Percentiles rank a stretch among this genome's conserved stretches.
Evolutionary conservation across 2,888 invertebrate species (phyloP).

Genomic region (Ecliptopera silaceata): DNA sequence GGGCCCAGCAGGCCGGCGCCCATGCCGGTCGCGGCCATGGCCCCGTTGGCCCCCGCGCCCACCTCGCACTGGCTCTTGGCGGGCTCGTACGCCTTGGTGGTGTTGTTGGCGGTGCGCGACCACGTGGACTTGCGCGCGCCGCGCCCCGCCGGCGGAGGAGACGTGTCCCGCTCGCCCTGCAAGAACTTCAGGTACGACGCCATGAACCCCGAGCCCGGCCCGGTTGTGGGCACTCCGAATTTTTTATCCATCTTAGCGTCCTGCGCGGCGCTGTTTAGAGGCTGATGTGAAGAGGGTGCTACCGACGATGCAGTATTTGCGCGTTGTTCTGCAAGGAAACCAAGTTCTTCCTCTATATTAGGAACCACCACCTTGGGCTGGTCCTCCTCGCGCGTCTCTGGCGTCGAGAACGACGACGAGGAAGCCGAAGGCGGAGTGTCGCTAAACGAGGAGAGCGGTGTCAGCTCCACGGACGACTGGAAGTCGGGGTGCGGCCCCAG

Average conservation of each 20-base stretch:
- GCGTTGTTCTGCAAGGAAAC: conserved; percentile 88
- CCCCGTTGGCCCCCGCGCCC: conserved; percentile 61
- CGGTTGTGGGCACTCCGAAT: conserved; percentile 81
- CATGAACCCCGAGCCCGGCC: conserved; percentile 90
- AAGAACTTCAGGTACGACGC: conserved; percentile 93
- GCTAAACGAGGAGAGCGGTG: conserved; percentile 82
- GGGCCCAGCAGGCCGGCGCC: conserved; percentile 67
- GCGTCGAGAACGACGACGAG: conserved; percentile 81
- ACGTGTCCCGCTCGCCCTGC: conserved; percentile 91
- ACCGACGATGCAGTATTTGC: conserved; percentile 77
- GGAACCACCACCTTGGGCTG: conserved; percentile 94
- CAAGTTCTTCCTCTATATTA: conserved; percentile 94
- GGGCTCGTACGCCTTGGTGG: conserved; percentile 67
- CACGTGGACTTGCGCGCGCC: conserved; percentile 87
- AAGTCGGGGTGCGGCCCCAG: conserved; percentile 87
- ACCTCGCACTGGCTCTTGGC: conserved; percentile 68
- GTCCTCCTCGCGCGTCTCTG: conserved; percentile 85
- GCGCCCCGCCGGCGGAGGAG: conserved; percentile 88
- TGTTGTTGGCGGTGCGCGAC: conserved; percentile 79
- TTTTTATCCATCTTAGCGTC: conserved; percentile 85
- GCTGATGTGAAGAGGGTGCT: conserved; percentile 80
- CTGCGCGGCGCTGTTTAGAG: conserved; percentile 75
- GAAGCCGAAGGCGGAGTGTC: conserved; percentile 83
- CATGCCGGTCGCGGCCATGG: conserved; percentile 69
- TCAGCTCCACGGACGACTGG: conserved; percentile 86